Conservation (phyloP, 2,888 invertebrate genomes). For the Eupithecia exiguata region DNA sequence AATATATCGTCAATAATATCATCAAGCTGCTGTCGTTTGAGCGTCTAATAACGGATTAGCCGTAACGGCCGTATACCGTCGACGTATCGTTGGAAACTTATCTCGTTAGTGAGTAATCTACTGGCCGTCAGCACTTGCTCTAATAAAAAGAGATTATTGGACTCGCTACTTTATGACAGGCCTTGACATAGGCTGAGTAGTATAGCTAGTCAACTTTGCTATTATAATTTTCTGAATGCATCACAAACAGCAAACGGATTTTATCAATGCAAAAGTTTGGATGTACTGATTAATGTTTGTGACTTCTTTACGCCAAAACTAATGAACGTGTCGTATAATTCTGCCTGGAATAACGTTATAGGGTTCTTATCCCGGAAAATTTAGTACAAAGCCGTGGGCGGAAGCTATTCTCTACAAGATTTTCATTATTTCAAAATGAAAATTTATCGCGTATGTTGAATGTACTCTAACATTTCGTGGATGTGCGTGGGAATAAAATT, state of each 20-base stretch:
- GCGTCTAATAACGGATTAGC: constrained; percentile 54
- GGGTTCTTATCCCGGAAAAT: too few relatives aligned
- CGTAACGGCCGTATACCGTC: constrained; percentile 34
- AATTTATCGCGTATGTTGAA: too few relatives aligned
- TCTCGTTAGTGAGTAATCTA: constrained; percentile 75
- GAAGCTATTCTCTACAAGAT: too few relatives aligned
- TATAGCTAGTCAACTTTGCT: neutral
- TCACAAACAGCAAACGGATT: neutral
- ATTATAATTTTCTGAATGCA: neutral
- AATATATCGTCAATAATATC: constrained; percentile 4
- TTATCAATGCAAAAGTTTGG: neutral
- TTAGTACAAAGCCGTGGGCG: too few relatives aligned
- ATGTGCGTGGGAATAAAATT: too few relatives aligned
- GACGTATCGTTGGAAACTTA: constrained; percentile 70
- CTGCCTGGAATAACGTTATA: too few relatives aligned
- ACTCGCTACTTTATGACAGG: constrained; percentile 58
- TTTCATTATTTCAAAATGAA: too few relatives aligned
- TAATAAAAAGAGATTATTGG: constrained; percentile 73
- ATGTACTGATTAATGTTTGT: neutral
- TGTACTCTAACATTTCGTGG: too few relatives aligned
- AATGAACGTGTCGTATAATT: too few relatives aligned
- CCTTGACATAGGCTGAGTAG: neutral
- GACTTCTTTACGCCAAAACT: neutral
- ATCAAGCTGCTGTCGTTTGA: neutral
- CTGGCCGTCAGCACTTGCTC: constrained; percentile 57